Evolutionary conservation across 2,888 invertebrate species (phyloP), one percentile per base, ranked within the genome.

Genomic region (Microdon myrmicae): DNA sequence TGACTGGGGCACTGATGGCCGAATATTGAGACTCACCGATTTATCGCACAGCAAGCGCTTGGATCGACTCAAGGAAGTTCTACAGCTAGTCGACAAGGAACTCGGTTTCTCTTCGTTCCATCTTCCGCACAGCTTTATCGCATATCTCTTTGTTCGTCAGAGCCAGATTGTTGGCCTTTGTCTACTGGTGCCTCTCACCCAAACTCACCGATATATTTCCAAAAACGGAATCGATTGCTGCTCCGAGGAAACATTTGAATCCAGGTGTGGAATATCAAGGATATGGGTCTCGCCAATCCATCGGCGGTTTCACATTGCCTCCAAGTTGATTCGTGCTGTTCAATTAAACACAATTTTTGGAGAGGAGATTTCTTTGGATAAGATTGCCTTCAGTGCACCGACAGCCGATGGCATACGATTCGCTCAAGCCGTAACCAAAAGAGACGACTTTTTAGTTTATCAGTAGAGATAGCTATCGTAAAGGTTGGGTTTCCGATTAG

Each of bases 361-460:
- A 0, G 79, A 82, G 37, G 72, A 76, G 59, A 72, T 80, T 31
- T 23, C 72, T 2, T 73, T 82, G 25, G 77, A 83, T 0, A 87
- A 91, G 43, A 80, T 96, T 13, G 95, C 95, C 1, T 91, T 96
- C 76, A 94, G 94, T 67, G 87, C 91, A 1, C 95, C 96, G 19
- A 94, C 95, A 0, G 83, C 86, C 7, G 83, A 84, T 53, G 96
- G 96, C 0, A 88, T 87, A 71, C 79, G 79, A 1, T 89, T 96
- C 73, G 94, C 92, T 0, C 82, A 85, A 20, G 85, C 83, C 19
- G 92, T 94, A 75, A 88, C 87, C 5, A 84, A 85, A 26, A 87
- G 85, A 1, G 79, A 81, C 0, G 85, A 88, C 76, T 93, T 90
- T 77, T 85, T 89, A 31, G 87, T 93, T 3, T 94, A 92, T 74